A percentile compares a stretch with the other conserved stretches of the same genome.
Evolutionary conservation across 1,140 invertebrate genomes (phyloP).

Genomic region (Drosophila ohnishii): DNA sequence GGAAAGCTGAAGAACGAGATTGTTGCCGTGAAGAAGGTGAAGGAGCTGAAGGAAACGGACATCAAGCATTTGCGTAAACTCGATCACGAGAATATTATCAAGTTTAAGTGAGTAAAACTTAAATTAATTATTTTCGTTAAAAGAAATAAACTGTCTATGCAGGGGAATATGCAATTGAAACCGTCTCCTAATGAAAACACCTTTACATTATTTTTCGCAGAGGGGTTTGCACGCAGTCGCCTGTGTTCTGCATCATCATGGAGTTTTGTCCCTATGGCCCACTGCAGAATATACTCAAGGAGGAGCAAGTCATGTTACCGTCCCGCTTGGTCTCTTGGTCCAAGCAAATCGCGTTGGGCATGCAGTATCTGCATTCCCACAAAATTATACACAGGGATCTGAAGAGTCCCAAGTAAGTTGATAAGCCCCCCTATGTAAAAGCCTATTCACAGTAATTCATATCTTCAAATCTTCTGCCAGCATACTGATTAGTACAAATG

Average conservation of each 20-base stretch:
- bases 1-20: constrained; percentile 92
- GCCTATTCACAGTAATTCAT: not conserved
- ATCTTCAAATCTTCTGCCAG: constrained; percentile 83
- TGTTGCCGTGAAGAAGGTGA: constrained; percentile 98
- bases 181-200: not conserved
- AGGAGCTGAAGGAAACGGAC: constrained; percentile 96
- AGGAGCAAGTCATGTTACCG: constrained; percentile 91
- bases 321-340: constrained; percentile 94
- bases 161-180: not conserved
- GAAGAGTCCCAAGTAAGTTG: constrained; percentile 96
- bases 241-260: constrained; percentile 98
- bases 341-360: constrained; percentile 97
- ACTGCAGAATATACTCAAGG: constrained; percentile 94
- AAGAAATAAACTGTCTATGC: not conserved
- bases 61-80: constrained; percentile 96
- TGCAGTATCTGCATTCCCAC: constrained; percentile 97
- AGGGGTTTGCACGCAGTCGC: constrained; percentile 96
- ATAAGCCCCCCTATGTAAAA: not conserved
- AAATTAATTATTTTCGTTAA: constrained; percentile 2
- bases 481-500: constrained; percentile 95
- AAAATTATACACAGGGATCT: constrained; percentile 99
- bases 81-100: constrained; percentile 98
- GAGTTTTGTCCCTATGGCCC: constrained; percentile 98
- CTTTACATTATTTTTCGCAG: constrained; percentile 82
- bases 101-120: constrained; percentile 89